Percentiles rank a stretch among this genome's conserved stretches.
phyloP scores from a whole-genome alignment of 2,797 vertebrate species.

The Acomys russatus region DNA sequence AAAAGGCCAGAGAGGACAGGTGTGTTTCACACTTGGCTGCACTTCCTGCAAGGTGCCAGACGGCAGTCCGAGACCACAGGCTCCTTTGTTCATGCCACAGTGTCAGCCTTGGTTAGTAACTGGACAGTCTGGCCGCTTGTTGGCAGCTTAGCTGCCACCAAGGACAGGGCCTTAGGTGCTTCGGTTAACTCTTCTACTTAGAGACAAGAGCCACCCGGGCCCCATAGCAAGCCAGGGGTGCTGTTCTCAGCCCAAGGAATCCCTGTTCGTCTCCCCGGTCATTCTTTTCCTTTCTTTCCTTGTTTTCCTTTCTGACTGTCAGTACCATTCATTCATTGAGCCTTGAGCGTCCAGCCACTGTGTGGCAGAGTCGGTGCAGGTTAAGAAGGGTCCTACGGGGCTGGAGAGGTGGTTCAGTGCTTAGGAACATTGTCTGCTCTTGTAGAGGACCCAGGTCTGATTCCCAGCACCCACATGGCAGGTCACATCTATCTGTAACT shows the following conservation, averaged over 20 bases:
- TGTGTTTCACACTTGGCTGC: constrained; percentile 80
- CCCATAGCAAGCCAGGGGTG: background rate
- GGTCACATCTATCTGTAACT: too few species aligned
- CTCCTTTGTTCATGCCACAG: constrained; percentile 73
- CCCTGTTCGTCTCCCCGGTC: too few species aligned
- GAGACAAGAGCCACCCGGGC: background rate
- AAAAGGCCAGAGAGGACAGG: constrained; percentile 83
- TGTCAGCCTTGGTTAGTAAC: constrained; percentile 3
- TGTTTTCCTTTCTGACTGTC: background rate
- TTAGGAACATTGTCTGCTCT: too few species aligned
- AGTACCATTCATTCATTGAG: background rate
- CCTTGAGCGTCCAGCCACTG: background rate
- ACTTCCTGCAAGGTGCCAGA: constrained; percentile 81
- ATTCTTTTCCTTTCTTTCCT: background rate
- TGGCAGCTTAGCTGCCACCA: constrained; percentile 31
- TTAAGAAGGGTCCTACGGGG: background rate
- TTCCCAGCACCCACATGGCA: too few species aligned
- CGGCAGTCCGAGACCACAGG: constrained; percentile 70
- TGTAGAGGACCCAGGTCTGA: too few species aligned
- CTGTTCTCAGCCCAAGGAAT: background rate
- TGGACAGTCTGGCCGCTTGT: background rate
- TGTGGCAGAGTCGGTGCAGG: background rate
- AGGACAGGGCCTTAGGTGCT: background rate
- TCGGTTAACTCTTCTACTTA: constrained; percentile 55
- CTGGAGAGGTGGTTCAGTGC: too few species aligned